Evolutionary conservation across 2,113 vertebrate species (phyloP).

Genomic region (Rhinolophus ferrumequinum): DNA sequence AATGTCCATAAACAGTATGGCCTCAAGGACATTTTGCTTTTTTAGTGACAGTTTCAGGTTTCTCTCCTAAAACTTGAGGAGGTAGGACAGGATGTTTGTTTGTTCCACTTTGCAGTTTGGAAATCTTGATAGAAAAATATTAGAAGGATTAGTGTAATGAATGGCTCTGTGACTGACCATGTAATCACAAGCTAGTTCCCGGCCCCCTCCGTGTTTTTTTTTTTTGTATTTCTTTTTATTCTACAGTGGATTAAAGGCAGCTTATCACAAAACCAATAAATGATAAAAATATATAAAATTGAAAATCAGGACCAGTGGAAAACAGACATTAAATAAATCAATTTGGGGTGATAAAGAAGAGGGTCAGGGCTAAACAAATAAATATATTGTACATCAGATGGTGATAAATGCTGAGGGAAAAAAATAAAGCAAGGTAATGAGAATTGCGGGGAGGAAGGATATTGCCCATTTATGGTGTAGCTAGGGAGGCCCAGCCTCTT

Average conservation of each 20-base stretch:
- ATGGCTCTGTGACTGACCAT: neutral
- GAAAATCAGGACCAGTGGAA: neutral
- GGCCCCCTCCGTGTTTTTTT: neutral
- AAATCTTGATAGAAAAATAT: neutral
- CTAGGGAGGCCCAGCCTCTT: neutral
- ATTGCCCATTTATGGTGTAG: neutral
- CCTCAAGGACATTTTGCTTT: neutral
- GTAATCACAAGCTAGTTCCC: neutral
- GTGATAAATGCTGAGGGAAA: neutral
- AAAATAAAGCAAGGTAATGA: neutral
- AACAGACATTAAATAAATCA: neutral
- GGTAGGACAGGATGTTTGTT: neutral
- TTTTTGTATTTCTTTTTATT: neutral
- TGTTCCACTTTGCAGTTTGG: neutral
- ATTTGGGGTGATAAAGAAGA: neutral
- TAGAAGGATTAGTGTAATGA: neutral
- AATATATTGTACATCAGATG: neutral
- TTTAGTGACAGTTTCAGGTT: neutral
- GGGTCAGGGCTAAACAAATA: neutral
- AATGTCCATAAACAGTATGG: neutral
- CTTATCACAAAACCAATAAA: neutral
- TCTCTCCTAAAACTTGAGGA: neutral
- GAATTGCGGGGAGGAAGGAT: neutral
- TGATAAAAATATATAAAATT: neutral
- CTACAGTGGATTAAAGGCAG: neutral